These are phyloP conservation scores for Zaprionus ornatus DNA, from an alignment of 1,140 invertebrate species.

Conservation along the genomic window DNA sequence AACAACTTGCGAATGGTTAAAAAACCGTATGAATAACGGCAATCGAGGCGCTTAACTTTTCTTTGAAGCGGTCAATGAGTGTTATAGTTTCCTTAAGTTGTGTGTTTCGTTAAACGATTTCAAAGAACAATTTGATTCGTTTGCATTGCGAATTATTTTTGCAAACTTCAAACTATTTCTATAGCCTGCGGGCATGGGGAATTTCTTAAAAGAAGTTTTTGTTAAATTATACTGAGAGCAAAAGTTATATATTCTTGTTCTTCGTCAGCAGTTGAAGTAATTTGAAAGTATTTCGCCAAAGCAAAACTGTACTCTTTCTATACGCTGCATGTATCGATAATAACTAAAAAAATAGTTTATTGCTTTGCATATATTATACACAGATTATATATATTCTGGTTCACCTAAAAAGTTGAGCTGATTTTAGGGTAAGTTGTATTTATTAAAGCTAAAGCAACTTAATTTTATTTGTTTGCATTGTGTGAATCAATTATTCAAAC, in stretches of 20 bases:
- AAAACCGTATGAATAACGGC: slow-evolving; percentile 1
- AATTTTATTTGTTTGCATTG: too few species aligned
- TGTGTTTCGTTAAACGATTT: neutral
- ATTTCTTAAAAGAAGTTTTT: too few species aligned
- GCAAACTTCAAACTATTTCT: neutral
- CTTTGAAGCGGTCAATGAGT: neutral
- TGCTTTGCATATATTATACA: too few species aligned
- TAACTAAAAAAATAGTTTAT: too few species aligned
- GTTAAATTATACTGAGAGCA: too few species aligned
- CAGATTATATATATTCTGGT: too few species aligned
- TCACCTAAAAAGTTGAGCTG: too few species aligned
- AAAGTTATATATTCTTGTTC: neutral
- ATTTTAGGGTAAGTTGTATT: too few species aligned
- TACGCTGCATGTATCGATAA: too few species aligned
- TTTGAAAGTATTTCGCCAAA: neutral
- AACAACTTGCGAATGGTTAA: slow-evolving; percentile 12
- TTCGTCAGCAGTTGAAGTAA: neutral
- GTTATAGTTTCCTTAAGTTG: neutral
- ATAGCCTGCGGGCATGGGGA: neutral
- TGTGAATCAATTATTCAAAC: too few species aligned
- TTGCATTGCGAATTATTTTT: neutral
- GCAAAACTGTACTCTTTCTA: too few species aligned
- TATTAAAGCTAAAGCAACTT: too few species aligned
- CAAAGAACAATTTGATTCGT: neutral
- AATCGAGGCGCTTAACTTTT: neutral